Conservation (phyloP, 2,888 invertebrate species). For the Eurytoma adleriae region DNA sequence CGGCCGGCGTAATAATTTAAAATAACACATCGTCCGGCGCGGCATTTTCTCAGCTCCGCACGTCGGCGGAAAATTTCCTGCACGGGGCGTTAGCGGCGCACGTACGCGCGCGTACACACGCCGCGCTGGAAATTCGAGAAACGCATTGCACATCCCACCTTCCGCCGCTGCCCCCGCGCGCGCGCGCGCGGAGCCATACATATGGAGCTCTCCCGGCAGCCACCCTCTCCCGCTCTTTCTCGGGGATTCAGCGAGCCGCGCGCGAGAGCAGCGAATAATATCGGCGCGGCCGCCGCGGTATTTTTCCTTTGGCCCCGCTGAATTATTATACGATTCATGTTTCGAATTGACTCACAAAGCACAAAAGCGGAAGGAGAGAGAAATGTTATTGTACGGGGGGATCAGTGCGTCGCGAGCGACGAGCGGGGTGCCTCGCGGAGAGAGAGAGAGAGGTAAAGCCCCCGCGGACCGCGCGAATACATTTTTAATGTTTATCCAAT, state of each 20-base stretch:
- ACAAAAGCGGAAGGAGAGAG: constrained; percentile 72
- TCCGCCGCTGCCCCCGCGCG: background rate
- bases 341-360: constrained; percentile 76
- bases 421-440: background rate
- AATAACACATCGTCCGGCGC: constrained; percentile 15
- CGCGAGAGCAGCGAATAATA: constrained; percentile 44
- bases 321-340: constrained; percentile 76
- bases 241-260: constrained; percentile 22
- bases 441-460: background rate
- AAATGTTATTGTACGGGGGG: constrained; percentile 73
- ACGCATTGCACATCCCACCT: constrained; percentile 55
- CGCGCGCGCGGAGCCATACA: constrained; percentile 60
- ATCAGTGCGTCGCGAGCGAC: constrained; percentile 50
- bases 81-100: constrained; percentile 21
- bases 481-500: too few species aligned
- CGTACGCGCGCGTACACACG: background rate
- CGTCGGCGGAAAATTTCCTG: constrained; percentile 32
- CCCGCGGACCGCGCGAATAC: too few species aligned
- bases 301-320: constrained; percentile 73
- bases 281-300: constrained; percentile 57
- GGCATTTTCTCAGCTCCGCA: background rate
- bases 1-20: constrained; percentile 16
- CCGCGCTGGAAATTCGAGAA: constrained; percentile 59
- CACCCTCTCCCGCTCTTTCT: background rate
- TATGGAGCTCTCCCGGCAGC: constrained; percentile 54